Percentiles rank a stretch among this genome's conserved stretches.
phyloP scores from a whole-genome alignment of 2,797 vertebrate genomes.

The Ctenochaetus hawaiiensis region DNA sequence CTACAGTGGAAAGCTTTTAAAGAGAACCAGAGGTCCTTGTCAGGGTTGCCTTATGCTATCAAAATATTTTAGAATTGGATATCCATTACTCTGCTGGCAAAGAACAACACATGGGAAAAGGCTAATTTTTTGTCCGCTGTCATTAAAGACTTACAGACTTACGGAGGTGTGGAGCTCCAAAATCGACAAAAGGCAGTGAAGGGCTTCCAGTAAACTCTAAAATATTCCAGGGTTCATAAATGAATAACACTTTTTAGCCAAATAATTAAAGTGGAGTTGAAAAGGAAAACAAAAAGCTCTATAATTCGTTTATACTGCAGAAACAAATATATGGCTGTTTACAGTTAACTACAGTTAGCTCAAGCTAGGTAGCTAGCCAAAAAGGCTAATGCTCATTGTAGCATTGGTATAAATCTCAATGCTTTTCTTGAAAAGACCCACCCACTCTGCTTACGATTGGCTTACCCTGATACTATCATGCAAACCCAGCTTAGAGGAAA shows the following conservation, averaged over 20 bases:
- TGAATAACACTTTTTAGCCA: neutral
- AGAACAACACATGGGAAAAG: constrained; percentile 59
- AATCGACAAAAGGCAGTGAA: constrained; percentile 8
- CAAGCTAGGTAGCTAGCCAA: neutral
- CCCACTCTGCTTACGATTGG: too few relatives aligned
- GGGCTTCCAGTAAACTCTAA: neutral
- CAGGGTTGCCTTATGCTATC: constrained; percentile 68
- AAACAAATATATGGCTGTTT: neutral
- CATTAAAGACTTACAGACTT: constrained; percentile 34
- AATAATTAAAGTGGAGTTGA: neutral
- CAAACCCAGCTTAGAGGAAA: neutral
- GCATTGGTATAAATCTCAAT: neutral
- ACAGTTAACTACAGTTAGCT: neutral
- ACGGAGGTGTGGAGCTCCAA: neutral
- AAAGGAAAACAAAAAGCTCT: neutral
- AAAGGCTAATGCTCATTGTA: neutral
- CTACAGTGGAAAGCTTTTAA: constrained; percentile 74
- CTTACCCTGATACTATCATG: too few relatives aligned
- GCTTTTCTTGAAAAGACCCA: too few relatives aligned
- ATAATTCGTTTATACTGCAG: neutral
- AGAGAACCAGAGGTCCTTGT: constrained; percentile 72
- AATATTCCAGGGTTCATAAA: constrained; percentile 1
- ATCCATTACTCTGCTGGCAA: constrained; percentile 74
- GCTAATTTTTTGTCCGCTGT: constrained; percentile 47
- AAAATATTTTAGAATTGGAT: constrained; percentile 78